phyloP scores from a whole-genome alignment of 2,888 invertebrate species.

The Scaptomyza polygonia region DNA sequence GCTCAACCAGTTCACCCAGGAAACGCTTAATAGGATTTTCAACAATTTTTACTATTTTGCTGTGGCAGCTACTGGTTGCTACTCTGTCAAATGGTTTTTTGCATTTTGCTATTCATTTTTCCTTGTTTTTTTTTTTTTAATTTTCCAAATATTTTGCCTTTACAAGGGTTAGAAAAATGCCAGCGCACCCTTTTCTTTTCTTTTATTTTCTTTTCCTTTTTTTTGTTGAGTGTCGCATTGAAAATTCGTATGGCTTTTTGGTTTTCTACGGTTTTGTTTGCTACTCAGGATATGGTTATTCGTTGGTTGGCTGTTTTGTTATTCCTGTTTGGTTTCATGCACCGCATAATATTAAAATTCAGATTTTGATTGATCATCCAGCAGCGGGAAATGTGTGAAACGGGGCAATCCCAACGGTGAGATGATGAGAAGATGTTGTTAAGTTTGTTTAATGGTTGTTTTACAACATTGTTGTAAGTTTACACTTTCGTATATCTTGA shows the following conservation, averaged over 20 bases:
- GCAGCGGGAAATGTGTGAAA: slow-evolving; percentile 28
- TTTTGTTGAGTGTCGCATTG: slow-evolving; percentile 32
- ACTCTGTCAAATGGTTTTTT: slow-evolving; percentile 43
- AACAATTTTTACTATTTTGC: slow-evolving; percentile 73
- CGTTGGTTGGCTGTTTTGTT: slow-evolving; percentile 46
- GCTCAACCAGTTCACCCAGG: slow-evolving; percentile 50
- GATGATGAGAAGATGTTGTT: slow-evolving; percentile 20
- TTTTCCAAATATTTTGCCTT: slow-evolving; percentile 69
- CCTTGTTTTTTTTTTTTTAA: slow-evolving; percentile 48
- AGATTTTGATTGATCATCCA: slow-evolving; percentile 76
- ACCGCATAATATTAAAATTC: slow-evolving; percentile 79
- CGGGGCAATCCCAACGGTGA: slow-evolving; percentile 11
- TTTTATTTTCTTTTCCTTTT: background rate
- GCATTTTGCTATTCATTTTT: slow-evolving; percentile 29
- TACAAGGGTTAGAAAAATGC: slow-evolving; percentile 74
- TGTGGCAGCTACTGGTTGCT: slow-evolving; percentile 60
- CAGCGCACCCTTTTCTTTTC: slow-evolving; percentile 58
- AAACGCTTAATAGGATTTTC: slow-evolving; percentile 78
- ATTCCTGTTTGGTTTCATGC: slow-evolving; percentile 67
- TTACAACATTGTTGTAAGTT: slow-evolving; percentile 39
- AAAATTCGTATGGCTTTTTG: slow-evolving; percentile 66
- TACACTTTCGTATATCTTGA: slow-evolving; percentile 14
- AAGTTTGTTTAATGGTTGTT: slow-evolving; percentile 31
- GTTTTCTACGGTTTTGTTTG: slow-evolving; percentile 18
- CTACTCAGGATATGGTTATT: slow-evolving; percentile 67